Conservation (phyloP, 2,113 vertebrate species). For the Vanacampus margaritifer region DNA sequence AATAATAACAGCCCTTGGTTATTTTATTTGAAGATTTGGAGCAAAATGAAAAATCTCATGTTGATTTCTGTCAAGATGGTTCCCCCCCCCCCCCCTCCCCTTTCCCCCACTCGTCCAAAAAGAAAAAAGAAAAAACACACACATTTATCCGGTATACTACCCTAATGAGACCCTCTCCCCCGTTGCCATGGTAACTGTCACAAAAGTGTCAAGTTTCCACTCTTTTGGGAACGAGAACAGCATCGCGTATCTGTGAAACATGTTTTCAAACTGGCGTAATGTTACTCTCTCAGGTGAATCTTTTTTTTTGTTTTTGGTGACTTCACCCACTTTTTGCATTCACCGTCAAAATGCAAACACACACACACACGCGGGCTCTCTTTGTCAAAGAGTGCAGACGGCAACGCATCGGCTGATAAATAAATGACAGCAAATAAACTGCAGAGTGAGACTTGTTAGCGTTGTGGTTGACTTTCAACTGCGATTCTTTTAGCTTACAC, state of each 20-base stretch:
- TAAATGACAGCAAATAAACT: constrained; percentile 56
- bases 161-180: constrained; percentile 71
- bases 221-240: constrained; percentile 65
- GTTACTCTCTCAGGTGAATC: constrained; percentile 62
- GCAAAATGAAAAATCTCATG: constrained; percentile 23
- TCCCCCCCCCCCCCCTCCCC: too few species aligned
- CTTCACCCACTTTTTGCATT: constrained; percentile 65
- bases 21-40: constrained; percentile 36
- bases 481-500: constrained; percentile 10
- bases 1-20: constrained; percentile 37
- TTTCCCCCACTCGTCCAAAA: constrained; percentile 41
- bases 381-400: constrained; percentile 49
- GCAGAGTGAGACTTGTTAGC: constrained; percentile 34
- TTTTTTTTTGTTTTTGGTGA: constrained; percentile 57
- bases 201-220: constrained; percentile 77
- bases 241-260: constrained; percentile 69
- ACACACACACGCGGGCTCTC: constrained; percentile 30
- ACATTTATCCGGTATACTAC: constrained; percentile 60
- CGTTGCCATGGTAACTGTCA: constrained; percentile 78
- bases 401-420: constrained; percentile 47
- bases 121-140: constrained; percentile 21
- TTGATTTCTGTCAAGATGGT: neutral
- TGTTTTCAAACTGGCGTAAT: constrained; percentile 65
- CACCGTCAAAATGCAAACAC: constrained; percentile 29
- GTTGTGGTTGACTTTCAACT: constrained; percentile 30